Evolutionary conservation across 2,797 vertebrate species (phyloP), one percentile per base, ranked within the genome.

Genomic region (Oryzias dopingdopingensis): DNA sequence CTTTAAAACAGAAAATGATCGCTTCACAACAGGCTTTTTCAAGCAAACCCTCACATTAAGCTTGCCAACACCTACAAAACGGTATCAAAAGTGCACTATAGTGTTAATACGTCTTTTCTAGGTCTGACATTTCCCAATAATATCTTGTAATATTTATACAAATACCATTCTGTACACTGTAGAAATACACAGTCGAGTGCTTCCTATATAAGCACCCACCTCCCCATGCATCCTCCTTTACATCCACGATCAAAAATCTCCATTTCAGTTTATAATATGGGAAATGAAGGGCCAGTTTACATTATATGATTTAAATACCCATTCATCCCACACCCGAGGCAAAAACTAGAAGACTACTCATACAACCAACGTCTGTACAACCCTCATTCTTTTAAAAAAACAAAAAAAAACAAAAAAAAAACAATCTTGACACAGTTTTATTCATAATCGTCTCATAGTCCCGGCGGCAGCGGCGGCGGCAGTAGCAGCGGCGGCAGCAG

Each of bases 71-170:
- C 91, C 91, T 93, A 93, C 91, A 93, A 94, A 94, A 93, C 92
- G 81, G 92, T 94, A 94, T 94, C 92, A 94, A 94, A 94, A 93
- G 93, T 94, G 93, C 93, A 93, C 92, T 91, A 91, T 93, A 92
- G 92, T 92, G 91, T 93, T 90, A 91, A 92, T 92, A 93, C 90
- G 86, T 92, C 89, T 90, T 86, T 79, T 89, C 81, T 86, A 82
- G 84, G 68, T 86, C 85, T 88, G 90, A 89, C 81, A 62, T 86
- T 88, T 90, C 89, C 88, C 88, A 86, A 89, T 47, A 84, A 87
- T 90, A 85, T 92, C 87, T 91, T 83, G 84, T 90, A 82, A 91
- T 93, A 93, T 93, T 92, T 92, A 93, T 93, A 93, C 92, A 94
- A 94, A 93, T 93, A 95, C 82, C 89, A 92, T 93, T 94, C 92